Percentiles rank a stretch among this genome's conserved stretches.
Conservation (phyloP, 2,113 vertebrate genomes). For the Tauraco erythrolophus region DNA sequence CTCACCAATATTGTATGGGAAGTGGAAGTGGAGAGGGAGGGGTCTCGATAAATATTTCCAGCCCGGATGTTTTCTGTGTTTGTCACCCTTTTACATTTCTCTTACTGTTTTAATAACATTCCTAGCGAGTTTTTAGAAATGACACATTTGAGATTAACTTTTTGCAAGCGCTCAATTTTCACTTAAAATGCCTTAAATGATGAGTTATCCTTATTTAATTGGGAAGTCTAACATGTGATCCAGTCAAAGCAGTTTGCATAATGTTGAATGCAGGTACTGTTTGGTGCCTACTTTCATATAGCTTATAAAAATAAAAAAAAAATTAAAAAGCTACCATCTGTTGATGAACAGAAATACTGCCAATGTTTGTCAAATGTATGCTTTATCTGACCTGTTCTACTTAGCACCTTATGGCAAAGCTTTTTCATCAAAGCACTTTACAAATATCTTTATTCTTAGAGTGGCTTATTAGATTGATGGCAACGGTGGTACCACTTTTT, state of each 20-base stretch:
- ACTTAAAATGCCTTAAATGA: background rate
- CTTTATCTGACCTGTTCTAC: conserved; percentile 68
- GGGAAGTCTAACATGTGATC: background rate
- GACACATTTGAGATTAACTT: background rate
- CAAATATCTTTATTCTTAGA: conserved; percentile 24
- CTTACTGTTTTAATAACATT: background rate
- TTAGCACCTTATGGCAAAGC: conserved; percentile 64
- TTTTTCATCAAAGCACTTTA: conserved; percentile 29
- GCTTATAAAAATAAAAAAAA: background rate
- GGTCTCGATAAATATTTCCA: background rate
- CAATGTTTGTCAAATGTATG: conserved; percentile 61
- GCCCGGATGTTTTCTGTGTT: background rate
- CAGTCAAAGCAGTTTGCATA: background rate
- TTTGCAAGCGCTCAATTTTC: background rate
- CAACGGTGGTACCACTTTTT: background rate
- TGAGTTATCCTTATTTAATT: background rate
- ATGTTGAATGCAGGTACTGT: conserved; percentile 23
- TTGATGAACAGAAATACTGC: conserved; percentile 50
- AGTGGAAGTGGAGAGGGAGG: background rate
- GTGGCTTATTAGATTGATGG: background rate
- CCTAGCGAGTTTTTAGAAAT: background rate
- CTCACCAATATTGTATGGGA: background rate
- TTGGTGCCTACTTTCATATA: conserved; percentile 1
- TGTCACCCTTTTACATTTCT: background rate
- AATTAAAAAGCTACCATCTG: conserved; percentile 39